These are phyloP conservation scores for Sebastes steindachneri DNA, from an alignment of 2,797 vertebrate genomes.

Conservation along the genomic window DNA sequence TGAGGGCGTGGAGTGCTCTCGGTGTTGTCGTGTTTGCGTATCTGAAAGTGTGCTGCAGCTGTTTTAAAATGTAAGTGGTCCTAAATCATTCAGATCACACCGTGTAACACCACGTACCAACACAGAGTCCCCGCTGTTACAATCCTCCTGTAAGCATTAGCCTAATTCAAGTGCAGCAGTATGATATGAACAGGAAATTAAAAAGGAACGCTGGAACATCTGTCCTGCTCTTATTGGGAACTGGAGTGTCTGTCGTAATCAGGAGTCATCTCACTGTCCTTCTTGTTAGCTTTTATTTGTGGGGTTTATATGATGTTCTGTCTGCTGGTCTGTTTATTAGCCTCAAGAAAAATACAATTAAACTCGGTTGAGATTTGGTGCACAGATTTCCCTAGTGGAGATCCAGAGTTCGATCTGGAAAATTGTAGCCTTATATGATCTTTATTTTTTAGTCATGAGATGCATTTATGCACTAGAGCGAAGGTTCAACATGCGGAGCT, in stretches of 20 bases:
- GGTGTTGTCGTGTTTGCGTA: constrained; percentile 9
- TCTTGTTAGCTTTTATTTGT: not conserved
- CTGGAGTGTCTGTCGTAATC: not conserved
- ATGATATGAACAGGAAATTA: constrained; percentile 5
- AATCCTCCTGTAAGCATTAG: constrained; percentile 3
- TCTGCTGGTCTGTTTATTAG: not conserved
- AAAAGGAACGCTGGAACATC: constrained; percentile 25
- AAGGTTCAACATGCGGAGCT: not conserved
- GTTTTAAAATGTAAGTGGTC: constrained; percentile 38
- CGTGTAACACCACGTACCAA: not conserved
- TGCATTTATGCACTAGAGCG: not conserved
- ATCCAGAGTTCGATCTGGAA: not conserved
- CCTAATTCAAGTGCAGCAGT: constrained; percentile 24
- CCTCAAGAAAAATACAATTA: not conserved
- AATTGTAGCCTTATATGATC: not conserved
- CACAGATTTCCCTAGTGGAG: not conserved
- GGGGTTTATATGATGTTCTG: not conserved
- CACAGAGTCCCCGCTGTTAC: constrained; percentile 35
- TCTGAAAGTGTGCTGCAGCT: constrained; percentile 44
- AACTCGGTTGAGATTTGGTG: not conserved
- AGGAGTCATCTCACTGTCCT: not conserved
- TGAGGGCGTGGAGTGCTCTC: constrained; percentile 16
- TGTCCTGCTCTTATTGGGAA: constrained; percentile 13
- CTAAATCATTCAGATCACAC: constrained; percentile 63
- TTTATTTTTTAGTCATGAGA: not conserved